Percentiles rank a stretch among this genome's conserved stretches.
Conservation (phyloP, 2,797 vertebrate genomes). For the Sciaenops ocellatus region DNA sequence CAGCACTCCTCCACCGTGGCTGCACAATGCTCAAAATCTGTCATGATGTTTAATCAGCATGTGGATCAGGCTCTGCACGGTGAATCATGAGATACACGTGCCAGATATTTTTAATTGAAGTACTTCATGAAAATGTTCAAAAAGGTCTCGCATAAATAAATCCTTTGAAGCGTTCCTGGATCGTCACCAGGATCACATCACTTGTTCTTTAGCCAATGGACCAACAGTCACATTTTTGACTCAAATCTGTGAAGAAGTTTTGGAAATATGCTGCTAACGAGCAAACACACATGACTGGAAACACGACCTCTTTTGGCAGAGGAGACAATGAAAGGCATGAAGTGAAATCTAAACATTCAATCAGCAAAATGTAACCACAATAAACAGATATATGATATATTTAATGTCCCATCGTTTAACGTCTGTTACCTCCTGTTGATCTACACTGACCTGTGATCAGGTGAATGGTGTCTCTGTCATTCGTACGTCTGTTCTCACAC, state of each 20-base stretch:
- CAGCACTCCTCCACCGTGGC: neutral
- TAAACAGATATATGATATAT: neutral
- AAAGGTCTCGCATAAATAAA: neutral
- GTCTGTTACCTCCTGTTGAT: no score
- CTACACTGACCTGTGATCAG: no score
- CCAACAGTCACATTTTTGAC: neutral
- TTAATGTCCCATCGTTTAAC: no score
- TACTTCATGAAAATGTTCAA: neutral
- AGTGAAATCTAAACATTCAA: neutral
- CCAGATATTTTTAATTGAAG: slow-evolving; percentile 28
- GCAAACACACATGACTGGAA: neutral
- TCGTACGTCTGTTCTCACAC: no score
- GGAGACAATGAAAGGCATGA: no score
- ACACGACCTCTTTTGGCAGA: neutral
- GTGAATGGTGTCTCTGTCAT: no score
- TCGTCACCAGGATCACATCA: neutral
- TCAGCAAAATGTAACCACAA: neutral
- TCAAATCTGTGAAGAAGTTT: neutral
- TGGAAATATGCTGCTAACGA: neutral
- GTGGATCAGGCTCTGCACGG: neutral
- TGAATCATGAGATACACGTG: neutral
- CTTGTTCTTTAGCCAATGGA: neutral
- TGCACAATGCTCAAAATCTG: neutral
- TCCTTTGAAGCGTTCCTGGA: slow-evolving; percentile 7
- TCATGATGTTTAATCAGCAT: neutral